These are phyloP conservation scores for Ormyrus nitidulus DNA, from an alignment of 2,888 invertebrate species.

Conservation along the genomic window DNA sequence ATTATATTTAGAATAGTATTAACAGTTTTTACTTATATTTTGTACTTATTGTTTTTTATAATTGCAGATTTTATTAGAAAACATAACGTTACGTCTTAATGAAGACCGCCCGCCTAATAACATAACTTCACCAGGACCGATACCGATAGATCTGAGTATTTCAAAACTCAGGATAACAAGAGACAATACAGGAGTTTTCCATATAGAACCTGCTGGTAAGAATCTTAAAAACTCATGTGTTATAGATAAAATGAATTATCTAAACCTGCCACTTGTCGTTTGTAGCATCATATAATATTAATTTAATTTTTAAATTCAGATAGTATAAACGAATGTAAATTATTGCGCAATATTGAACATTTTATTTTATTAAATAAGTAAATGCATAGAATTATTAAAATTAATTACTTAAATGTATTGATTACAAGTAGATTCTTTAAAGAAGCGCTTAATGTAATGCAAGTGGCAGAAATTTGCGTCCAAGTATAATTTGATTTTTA, in stretches of 20 bases:
- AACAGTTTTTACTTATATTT: too few relatives aligned
- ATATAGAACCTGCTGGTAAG: constrained; percentile 80
- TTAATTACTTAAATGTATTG: constrained; percentile 14
- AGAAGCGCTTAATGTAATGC: constrained; percentile 53
- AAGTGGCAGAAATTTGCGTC: constrained; percentile 65
- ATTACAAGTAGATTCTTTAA: constrained; percentile 29
- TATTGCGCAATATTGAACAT: constrained; percentile 7
- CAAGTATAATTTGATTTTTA: constrained; percentile 61
- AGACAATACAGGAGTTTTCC: constrained; percentile 84
- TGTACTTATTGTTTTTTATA: too few relatives aligned
- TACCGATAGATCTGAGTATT: constrained; percentile 86
- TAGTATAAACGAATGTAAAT: constrained; percentile 16
- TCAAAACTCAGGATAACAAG: constrained; percentile 84
- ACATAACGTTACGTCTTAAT: constrained; percentile 84
- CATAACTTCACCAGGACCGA: constrained; percentile 88
- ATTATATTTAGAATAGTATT: too few relatives aligned
- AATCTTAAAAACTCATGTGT: constrained; percentile 7
- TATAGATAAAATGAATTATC: constrained; percentile 36
- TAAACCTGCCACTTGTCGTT: constrained; percentile 66
- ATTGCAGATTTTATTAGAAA: constrained; percentile 83
- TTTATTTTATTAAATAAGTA: constrained; percentile 8
- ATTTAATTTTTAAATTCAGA: constrained; percentile 29
- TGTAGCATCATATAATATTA: constrained; percentile 35
- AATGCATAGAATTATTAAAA: constrained; percentile 20
- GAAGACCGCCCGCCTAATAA: constrained; percentile 90